A percentile compares a stretch with the other conserved stretches of the same genome.
Evolutionary conservation across 1,140 invertebrate species (phyloP).

Genomic region (Globodera ellingtonae): DNA sequence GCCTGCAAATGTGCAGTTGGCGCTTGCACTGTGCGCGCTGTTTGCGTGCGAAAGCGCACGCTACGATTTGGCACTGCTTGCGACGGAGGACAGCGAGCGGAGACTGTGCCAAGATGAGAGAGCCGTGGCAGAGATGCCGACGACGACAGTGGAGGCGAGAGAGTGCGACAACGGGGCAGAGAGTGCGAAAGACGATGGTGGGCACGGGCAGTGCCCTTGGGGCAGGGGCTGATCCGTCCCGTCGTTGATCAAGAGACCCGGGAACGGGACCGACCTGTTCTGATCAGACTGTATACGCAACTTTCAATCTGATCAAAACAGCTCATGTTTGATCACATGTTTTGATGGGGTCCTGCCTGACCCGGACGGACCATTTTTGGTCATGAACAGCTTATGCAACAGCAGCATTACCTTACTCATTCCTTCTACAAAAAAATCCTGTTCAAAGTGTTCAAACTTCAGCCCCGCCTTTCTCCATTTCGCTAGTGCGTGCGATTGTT

Average conservation of each 20-base stretch:
- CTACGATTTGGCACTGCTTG: slow-evolving; percentile 49
- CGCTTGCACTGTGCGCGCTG: slow-evolving; percentile 69
- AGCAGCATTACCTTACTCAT: too few relatives aligned
- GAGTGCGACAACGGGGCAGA: slow-evolving; percentile 6
- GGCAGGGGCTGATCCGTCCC: too few relatives aligned
- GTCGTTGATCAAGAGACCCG: too few relatives aligned
- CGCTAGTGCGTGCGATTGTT: slow-evolving; percentile 49
- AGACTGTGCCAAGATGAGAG: slow-evolving; percentile 3
- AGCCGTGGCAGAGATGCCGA: not conserved
- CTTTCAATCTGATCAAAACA: too few relatives aligned
- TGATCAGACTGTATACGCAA: too few relatives aligned
- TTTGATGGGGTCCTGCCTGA: too few relatives aligned
- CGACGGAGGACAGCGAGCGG: slow-evolving; percentile 68
- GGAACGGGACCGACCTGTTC: too few relatives aligned
- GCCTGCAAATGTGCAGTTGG: slow-evolving; percentile 84
- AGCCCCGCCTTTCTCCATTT: slow-evolving; percentile 40
- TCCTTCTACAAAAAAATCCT: too few relatives aligned
- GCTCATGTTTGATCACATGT: too few relatives aligned
- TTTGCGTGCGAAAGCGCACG: slow-evolving; percentile 50
- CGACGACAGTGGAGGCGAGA: not conserved
- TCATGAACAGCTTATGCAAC: too few relatives aligned
- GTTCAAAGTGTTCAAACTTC: too few relatives aligned
- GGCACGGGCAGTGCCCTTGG: slow-evolving; percentile 16
- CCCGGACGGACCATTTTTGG: too few relatives aligned
- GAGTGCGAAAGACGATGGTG: not conserved